A percentile compares a stretch with the other conserved stretches of the same genome.
These are phyloP conservation scores for Dunckerocampus dactyliophorus DNA, from an alignment of 2,113 vertebrate genomes.

Conservation along the genomic window DNA sequence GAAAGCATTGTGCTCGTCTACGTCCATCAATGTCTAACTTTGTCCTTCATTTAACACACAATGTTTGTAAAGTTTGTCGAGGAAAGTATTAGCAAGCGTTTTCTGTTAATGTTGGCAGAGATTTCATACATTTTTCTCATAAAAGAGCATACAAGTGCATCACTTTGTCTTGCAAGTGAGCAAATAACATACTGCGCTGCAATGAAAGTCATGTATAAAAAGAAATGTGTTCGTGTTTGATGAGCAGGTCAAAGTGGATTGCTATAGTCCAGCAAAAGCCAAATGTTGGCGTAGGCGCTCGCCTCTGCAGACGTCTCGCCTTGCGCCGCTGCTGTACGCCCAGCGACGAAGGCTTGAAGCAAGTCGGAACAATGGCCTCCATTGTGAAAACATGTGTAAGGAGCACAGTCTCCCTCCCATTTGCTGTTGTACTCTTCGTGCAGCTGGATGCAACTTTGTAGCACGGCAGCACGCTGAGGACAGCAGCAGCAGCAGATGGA, in stretches of 20 bases:
- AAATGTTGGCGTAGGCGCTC: background rate
- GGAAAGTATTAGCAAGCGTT: background rate
- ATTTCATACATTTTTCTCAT: no score
- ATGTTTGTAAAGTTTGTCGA: background rate
- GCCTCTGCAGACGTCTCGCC: no score
- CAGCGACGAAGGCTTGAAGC: background rate
- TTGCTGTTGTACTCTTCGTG: constrained; percentile 5
- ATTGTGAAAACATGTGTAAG: constrained; percentile 64
- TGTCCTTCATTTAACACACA: background rate
- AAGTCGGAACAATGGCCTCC: constrained; percentile 65
- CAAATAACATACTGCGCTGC: no score
- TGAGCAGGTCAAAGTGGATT: no score
- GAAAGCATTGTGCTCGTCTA: no score
- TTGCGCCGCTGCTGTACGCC: no score
- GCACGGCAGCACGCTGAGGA: background rate
- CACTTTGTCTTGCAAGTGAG: no score
- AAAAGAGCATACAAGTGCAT: no score
- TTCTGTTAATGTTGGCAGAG: no score
- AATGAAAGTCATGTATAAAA: no score
- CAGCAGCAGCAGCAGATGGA: constrained; percentile 15
- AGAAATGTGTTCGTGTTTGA: no score
- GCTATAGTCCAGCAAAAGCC: no score
- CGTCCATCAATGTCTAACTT: background rate
- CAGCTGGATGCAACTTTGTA: constrained; percentile 28
- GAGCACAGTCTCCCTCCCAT: constrained; percentile 25